Base-by-base conservation (phyloP, 2,888 invertebrate genomes). In the Beris chalybata region DNA sequence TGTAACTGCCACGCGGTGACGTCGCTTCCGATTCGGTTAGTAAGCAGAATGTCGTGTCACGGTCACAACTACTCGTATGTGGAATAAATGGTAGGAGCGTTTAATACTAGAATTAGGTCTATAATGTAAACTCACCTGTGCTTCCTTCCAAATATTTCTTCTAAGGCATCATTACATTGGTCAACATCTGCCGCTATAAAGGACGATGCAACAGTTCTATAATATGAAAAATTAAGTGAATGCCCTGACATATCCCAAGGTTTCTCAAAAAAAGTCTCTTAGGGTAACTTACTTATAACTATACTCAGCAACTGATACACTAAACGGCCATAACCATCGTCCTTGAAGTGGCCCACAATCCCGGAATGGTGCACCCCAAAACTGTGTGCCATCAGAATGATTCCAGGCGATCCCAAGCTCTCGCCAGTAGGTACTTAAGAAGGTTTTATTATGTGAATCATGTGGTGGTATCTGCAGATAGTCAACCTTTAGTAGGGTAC, bases 91-190 rank as follows among this genome's bases (percentile, higher is more conserved):
- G 43, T 56, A 15, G n/a, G 9, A 55, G 13, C 9, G 4, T 22
- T 30, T 55, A 30, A 15, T 22, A 13, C 31, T 7, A 43, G 50
- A 50, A 22, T 1, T 22, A 22, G 22, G 22, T 22, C 22, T 22
- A 22, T 22, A 22, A 22, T 3, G 3, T 22, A 22, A 22, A 53
- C 63, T 7, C 44, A 89, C 76, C 83, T 83, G 74, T 87, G 85
- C n/a, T 82, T 82, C 31, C 86, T 87, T 43, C 87, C 88, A 73
- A 91, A 87, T 75, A 89, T 85, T 67, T 87, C 86, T 72, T 85
- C 83, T 77, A 89, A 85, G 32, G 84, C 82, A 68, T 86, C 85
- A 74, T 90, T 89, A 79, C 92, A 93, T 69, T 89, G 90, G 79
- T 92, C 84, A 71, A 90, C 82, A 69, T 88, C 82, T 76, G 78